These are phyloP conservation scores for Hermatobates lingyangjiaoensis DNA, from an alignment of 1,140 invertebrate species.

Conservation along the genomic window DNA sequence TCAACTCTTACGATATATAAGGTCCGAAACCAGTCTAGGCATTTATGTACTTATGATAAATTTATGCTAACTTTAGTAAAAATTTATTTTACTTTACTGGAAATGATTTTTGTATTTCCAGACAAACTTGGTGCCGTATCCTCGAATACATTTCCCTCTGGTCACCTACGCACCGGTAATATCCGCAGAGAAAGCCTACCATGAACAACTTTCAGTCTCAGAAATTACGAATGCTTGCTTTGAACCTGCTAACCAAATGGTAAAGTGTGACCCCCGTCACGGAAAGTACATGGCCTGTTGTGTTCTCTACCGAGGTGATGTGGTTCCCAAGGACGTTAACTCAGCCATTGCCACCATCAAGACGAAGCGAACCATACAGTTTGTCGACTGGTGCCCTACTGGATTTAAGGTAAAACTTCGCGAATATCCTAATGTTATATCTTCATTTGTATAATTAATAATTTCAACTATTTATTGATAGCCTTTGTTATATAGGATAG, in stretches of 20 bases:
- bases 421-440: too few relatives aligned
- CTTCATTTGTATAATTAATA: too few relatives aligned
- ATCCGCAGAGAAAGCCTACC: conserved; percentile 40
- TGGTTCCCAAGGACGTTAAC: conserved; percentile 47
- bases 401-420: conserved; percentile 34
- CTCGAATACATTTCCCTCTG: conserved; percentile 56
- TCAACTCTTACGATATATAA: too few relatives aligned
- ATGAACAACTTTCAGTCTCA: conserved; percentile 35
- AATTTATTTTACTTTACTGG: too few relatives aligned
- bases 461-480: too few relatives aligned
- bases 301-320: conserved; percentile 55
- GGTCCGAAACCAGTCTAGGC: too few relatives aligned
- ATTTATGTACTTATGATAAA: too few relatives aligned
- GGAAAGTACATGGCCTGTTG: conserved; percentile 77
- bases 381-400: conserved; percentile 43
- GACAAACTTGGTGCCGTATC: conserved; percentile 72
- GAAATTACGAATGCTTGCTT: conserved; percentile 58
- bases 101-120: conserved; percentile 41
- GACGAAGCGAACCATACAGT: conserved; percentile 39
- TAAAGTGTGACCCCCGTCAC: conserved; percentile 62
- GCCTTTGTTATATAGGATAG: too few relatives aligned
- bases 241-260: conserved; percentile 55
- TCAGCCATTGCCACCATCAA: conserved; percentile 56
- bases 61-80: too few relatives aligned
- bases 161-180: conserved; percentile 44